These are phyloP conservation scores for Pedionomus torquatus DNA, from an alignment of 2,113 vertebrate genomes.

Conservation along the genomic window DNA sequence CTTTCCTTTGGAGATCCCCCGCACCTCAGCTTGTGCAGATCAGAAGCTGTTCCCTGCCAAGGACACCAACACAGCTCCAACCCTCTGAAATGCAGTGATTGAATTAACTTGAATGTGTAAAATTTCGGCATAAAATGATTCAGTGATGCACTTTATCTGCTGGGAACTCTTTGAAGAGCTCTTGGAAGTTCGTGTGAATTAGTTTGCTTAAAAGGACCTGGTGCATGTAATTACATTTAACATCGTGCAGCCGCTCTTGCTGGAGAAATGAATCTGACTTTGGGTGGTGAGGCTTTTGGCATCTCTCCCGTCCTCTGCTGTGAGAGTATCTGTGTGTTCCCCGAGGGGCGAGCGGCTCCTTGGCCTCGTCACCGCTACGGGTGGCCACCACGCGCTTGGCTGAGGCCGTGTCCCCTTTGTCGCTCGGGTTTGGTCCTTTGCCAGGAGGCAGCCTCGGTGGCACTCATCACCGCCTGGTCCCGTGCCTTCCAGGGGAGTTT, in stretches of 20 bases:
- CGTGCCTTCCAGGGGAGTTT: fast-evolving
- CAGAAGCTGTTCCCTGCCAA: not conserved
- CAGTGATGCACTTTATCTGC: not conserved
- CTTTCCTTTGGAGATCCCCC: not conserved
- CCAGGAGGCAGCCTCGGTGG: not conserved
- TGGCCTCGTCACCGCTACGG: fast-evolving
- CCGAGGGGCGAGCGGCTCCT: fast-evolving
- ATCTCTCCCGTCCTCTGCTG: not conserved
- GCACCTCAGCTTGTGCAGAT: not conserved
- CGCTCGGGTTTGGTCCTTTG: fast-evolving
- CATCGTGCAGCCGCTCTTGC: fast-evolving
- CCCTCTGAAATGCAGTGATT: not conserved
- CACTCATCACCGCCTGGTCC: fast-evolving
- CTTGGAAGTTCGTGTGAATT: not conserved
- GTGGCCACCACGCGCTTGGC: not conserved
- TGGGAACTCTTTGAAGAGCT: not conserved
- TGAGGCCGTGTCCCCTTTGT: not conserved
- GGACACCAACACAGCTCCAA: not conserved
- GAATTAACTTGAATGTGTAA: not conserved
- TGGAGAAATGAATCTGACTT: not conserved
- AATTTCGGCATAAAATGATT: not conserved
- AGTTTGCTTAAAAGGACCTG: not conserved
- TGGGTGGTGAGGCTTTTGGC: not conserved
- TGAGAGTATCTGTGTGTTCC: fast-evolving
- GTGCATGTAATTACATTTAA: not conserved